Evolutionary conservation across 2,113 vertebrate species (phyloP).

Genomic region (Alouatta palliata): DNA sequence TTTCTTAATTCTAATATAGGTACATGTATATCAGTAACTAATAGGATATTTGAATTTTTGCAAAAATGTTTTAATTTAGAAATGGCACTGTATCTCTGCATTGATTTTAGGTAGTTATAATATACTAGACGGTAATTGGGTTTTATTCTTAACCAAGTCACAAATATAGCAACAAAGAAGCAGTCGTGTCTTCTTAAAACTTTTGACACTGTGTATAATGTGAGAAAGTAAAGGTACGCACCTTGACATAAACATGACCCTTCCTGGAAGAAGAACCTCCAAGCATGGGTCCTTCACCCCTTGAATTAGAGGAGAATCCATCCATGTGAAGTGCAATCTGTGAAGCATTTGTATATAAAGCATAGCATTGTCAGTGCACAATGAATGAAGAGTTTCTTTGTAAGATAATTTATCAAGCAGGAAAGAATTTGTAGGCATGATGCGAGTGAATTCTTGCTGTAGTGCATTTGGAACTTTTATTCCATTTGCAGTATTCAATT

Average conservation of each 20-base stretch:
- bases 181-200: not conserved
- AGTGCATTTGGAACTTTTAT: conserved; percentile 50
- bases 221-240: conserved; percentile 1
- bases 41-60: not conserved
- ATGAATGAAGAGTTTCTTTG: not conserved
- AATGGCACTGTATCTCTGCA: not conserved
- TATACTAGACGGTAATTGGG: not conserved
- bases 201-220: not conserved
- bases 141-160: not conserved
- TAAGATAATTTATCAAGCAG: conserved; percentile 45
- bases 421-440: conserved; percentile 49
- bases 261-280: not conserved
- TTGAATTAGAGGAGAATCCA: not conserved
- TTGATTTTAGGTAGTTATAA: not conserved
- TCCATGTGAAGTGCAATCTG: not conserved
- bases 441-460: not conserved
- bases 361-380: not conserved
- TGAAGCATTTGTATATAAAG: not conserved
- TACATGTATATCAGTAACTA: not conserved
- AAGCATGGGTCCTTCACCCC: not conserved
- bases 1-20: not conserved
- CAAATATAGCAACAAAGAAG: not conserved
- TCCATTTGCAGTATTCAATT: not conserved
- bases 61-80: conserved; percentile 25
- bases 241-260: not conserved